phyloP scores from a whole-genome alignment of 2,888 invertebrate genomes.

The Halictus ligatus region DNA sequence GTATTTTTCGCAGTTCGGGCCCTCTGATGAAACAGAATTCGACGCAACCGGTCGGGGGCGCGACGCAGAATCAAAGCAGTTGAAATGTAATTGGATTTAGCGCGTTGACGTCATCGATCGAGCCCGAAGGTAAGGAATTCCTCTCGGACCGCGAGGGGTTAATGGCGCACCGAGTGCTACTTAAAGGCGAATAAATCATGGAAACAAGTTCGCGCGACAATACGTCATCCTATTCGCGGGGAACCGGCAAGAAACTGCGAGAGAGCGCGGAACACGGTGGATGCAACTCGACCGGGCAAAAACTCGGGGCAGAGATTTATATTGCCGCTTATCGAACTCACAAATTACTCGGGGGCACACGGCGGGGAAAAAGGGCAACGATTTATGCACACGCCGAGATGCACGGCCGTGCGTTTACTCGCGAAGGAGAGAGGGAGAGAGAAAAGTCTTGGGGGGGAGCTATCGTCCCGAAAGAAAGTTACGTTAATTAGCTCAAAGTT shows the following conservation, averaged over 20 bases:
- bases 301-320: conserved; percentile 29
- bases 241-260: conserved; percentile 12
- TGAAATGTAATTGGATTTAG: not conserved
- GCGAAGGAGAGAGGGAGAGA: not conserved
- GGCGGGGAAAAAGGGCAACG: conserved; percentile 31
- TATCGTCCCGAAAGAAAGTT: not conserved
- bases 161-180: conserved; percentile 38
- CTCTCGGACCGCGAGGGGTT: not conserved
- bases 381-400: conserved; percentile 54
- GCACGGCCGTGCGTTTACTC: conserved; percentile 27
- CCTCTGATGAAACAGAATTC: not conserved
- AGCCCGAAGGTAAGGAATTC: not conserved
- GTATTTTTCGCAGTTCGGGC: too few relatives aligned
- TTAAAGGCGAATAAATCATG: conserved; percentile 64
- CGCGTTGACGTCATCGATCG: conserved; percentile 5
- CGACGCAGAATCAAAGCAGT: not conserved
- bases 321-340: conserved; percentile 44
- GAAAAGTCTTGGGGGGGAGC: not conserved
- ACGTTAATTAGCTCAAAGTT: conserved; percentile 1
- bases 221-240: conserved; percentile 43
- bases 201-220: conserved; percentile 49
- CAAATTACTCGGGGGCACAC: conserved; percentile 31
- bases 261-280: not conserved
- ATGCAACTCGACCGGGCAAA: not conserved
- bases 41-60: not conserved